Base-by-base conservation (phyloP, 2,888 invertebrate genomes). In the Pachydiplax longipennis region DNA sequence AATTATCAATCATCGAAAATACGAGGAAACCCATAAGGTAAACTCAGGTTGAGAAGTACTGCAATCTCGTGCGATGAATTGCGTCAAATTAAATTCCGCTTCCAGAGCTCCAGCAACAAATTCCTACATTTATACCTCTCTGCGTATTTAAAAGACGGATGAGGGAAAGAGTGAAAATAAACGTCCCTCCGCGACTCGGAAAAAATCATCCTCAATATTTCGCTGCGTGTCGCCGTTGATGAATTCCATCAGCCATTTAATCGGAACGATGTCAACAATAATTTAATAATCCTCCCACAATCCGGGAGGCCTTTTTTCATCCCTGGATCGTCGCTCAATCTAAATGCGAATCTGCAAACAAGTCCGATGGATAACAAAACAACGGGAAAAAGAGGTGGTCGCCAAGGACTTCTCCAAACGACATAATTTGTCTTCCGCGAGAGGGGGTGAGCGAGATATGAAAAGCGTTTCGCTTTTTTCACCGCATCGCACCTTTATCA, bases 371-470 rank as follows among this genome's bases (percentile, higher is more conserved):
- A 83, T 83, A 53, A 83, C 83, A 61, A 35, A 58, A 35, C 37
- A n/a, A n/a, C 40, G 87, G 37, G 53, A 61, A 61, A 61, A 65
- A 35, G n/a, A 37, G 31, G 25, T 25, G 73, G 73, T 25, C 25
- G 31, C 25, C 13, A 73, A 73, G 73, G 87, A 87, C 87, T 87
- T 40, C 61, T 87, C 37, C 73, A 37, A 87, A 87, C 87, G 87
- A 65, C 87, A 61, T 87, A 87, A 61, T 87, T 87, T 87, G 87
- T 87, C 87, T 87, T 87, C 87, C 61, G 35, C 37, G 35, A 18
- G 61, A 65, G 35, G 87, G 61, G 37, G 22, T 48, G 58, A 58
- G 58, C 35, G n/a, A 8, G 87, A 58, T 87, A 35, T 37, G 35
- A n/a, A 53, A 25, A 6, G 22, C 18, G 37, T 61, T 87, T 87